phyloP scores from a whole-genome alignment of 2,888 invertebrate species.

The Hypselothyrea guttata region DNA sequence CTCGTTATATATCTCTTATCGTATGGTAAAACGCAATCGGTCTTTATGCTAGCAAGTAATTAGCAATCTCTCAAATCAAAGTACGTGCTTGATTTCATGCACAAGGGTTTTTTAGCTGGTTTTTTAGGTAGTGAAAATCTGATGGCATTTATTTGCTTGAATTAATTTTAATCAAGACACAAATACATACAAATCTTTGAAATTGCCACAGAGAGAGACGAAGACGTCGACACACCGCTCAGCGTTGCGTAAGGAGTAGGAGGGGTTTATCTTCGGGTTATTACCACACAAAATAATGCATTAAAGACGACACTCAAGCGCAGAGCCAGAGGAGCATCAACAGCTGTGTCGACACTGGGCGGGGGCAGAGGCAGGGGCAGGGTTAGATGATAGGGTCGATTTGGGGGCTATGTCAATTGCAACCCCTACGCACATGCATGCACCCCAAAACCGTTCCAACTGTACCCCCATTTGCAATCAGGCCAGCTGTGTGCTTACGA shows the following conservation, averaged over 20 bases:
- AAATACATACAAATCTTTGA: constrained; percentile 29
- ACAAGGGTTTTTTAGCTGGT: constrained; percentile 23
- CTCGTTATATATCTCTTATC: no score
- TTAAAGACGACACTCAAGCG: constrained; percentile 65
- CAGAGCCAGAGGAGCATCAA: constrained; percentile 32
- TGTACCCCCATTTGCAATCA: constrained; percentile 29
- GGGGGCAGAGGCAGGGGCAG: neutral
- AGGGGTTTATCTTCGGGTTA: constrained; percentile 70
- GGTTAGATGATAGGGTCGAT: neutral
- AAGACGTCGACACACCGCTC: constrained; percentile 11
- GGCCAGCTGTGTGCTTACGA: constrained; percentile 39
- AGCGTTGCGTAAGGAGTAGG: neutral
- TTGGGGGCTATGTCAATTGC: constrained; percentile 21
- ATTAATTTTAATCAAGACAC: constrained; percentile 77
- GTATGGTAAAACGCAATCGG: no score
- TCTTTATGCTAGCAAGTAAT: constrained; percentile 31
- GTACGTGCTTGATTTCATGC: constrained; percentile 37
- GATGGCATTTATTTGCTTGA: constrained; percentile 69
- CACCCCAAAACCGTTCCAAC: constrained; percentile 25
- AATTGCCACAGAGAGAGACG: no score
- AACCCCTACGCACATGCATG: constrained; percentile 40
- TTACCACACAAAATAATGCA: constrained; percentile 76
- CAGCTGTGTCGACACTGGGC: constrained; percentile 56
- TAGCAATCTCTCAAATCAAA: constrained; percentile 40
- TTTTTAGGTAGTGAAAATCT: constrained; percentile 61